Evolutionary conservation across 2,113 vertebrate genomes (phyloP).

Genomic region (Channa argus): DNA sequence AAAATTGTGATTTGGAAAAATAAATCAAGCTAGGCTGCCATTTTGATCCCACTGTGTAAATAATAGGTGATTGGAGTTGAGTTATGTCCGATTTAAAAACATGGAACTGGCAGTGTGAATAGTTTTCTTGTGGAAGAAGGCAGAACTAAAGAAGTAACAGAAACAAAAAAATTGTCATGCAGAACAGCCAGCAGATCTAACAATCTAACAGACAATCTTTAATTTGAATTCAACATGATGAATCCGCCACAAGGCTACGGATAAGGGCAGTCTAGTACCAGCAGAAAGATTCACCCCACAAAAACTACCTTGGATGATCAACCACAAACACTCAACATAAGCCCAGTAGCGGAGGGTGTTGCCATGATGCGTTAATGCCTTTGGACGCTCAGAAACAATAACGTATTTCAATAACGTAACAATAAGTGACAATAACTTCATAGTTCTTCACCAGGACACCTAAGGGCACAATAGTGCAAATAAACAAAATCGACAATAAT

Average conservation of each 20-base stretch:
- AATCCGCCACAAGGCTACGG: neutral
- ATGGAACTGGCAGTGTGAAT: neutral
- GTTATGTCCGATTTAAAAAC: neutral
- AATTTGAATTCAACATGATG: neutral
- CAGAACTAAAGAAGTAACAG: neutral
- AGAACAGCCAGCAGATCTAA: too few species aligned
- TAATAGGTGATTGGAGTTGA: neutral
- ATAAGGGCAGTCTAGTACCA: neutral
- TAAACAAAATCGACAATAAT: neutral
- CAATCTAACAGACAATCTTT: neutral
- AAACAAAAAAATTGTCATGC: neutral
- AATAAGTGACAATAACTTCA: neutral
- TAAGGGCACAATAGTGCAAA: slow-evolving; percentile 9
- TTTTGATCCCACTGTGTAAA: neutral
- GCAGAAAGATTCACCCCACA: neutral
- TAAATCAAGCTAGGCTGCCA: too few species aligned
- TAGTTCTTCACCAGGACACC: neutral
- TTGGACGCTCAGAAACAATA: neutral
- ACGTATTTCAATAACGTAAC: neutral
- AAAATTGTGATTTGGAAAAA: too few species aligned
- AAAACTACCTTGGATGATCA: neutral
- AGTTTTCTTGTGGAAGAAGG: neutral
- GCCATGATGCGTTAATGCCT: neutral
- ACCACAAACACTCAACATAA: neutral
- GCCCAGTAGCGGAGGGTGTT: neutral